Evolutionary conservation across 2,113 vertebrate genomes (phyloP).

Genomic region (Proterorhinus semilunaris): DNA sequence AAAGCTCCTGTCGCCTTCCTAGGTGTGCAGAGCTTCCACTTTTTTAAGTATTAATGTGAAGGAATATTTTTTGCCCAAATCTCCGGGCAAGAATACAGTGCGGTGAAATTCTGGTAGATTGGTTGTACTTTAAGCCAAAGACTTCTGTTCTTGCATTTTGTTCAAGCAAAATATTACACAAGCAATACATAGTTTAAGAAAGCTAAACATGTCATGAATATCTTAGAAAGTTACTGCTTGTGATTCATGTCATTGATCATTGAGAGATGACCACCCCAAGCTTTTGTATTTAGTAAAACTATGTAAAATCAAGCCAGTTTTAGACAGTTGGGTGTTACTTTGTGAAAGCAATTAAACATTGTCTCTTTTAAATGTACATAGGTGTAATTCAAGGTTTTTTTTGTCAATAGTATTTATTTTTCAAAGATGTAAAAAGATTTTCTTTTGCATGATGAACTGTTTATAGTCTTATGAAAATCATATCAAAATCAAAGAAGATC

Average conservation of each 20-base stretch:
- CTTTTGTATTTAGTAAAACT: not conserved
- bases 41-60: no score
- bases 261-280: not conserved
- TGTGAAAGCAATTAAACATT: slow-evolving; percentile 48
- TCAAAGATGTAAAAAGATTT: slow-evolving; percentile 63
- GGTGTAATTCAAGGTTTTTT: slow-evolving; percentile 57
- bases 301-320: slow-evolving; percentile 17
- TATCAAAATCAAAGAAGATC: slow-evolving; percentile 52
- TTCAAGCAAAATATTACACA: no score
- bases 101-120: no score
- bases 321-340: not conserved
- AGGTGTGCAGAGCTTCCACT: no score
- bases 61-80: no score
- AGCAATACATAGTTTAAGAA: no score
- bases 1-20: no score
- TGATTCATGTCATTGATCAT: not conserved
- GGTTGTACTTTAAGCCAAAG: no score
- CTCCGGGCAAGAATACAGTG: no score
- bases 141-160: no score
- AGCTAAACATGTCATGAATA: not conserved
- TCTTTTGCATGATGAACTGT: slow-evolving; percentile 54
- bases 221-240: not conserved
- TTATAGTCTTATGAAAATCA: slow-evolving; percentile 58
- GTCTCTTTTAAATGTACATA: slow-evolving; percentile 53
- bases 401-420: slow-evolving; percentile 83